Percentiles rank a stretch among this genome's conserved stretches.
Evolutionary conservation across 2,888 invertebrate genomes (phyloP).

Genomic region (Hirudinaria manillensis): DNA sequence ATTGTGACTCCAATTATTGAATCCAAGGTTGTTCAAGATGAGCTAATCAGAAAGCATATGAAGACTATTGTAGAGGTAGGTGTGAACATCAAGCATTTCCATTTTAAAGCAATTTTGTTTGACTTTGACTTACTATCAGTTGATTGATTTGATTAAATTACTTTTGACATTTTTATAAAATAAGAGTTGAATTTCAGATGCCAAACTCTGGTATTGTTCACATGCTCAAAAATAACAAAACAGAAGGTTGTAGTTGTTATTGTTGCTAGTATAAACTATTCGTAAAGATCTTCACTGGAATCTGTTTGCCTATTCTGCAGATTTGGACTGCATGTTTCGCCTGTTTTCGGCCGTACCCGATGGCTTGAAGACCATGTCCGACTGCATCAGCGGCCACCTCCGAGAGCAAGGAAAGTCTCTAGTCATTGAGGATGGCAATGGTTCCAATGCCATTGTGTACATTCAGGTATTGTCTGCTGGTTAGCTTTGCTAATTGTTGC

Average conservation of each 20-base stretch:
- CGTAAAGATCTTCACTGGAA: not conserved
- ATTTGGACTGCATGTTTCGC: slow-evolving; percentile 96
- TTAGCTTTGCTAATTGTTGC: slow-evolving; percentile 4
- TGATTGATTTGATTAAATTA: not conserved
- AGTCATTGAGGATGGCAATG: slow-evolving; percentile 90
- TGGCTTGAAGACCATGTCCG: slow-evolving; percentile 89
- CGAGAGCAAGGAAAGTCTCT: slow-evolving; percentile 90
- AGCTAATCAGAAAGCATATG: slow-evolving; percentile 97
- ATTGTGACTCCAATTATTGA: not conserved
- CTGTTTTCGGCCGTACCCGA: slow-evolving; percentile 86
- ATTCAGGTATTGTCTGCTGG: slow-evolving; percentile 48
- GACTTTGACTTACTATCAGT: too few species aligned
- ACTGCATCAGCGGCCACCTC: slow-evolving; percentile 82
- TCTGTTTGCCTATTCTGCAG: slow-evolving; percentile 52
- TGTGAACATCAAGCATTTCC: not conserved
- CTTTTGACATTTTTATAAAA: not conserved
- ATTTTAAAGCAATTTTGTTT: not conserved
- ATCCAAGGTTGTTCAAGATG: slow-evolving; percentile 77
- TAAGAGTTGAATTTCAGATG: slow-evolving; percentile 65
- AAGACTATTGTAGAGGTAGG: slow-evolving; percentile 75
- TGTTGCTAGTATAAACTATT: not conserved
- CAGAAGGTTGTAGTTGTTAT: slow-evolving; percentile 59
- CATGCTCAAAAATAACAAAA: slow-evolving; percentile 94
- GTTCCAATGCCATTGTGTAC: slow-evolving; percentile 56
- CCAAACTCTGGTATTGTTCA: slow-evolving; percentile 98